Conservation (phyloP, 2,888 invertebrate species). For the Idaea dimidiata region DNA sequence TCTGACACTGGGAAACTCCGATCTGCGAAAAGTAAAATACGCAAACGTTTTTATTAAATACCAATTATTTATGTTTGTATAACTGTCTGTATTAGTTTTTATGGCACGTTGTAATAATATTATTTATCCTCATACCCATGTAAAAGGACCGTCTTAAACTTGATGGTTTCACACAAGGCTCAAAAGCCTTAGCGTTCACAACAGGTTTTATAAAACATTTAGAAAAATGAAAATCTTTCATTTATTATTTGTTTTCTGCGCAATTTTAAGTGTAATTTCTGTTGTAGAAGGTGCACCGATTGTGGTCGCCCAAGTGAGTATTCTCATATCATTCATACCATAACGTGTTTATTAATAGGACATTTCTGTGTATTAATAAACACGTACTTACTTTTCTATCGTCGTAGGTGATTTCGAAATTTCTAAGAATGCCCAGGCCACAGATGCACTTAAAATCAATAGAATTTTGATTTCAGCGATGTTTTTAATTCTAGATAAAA, state of each 20-base stretch:
- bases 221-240: neutral
- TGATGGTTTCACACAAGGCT: neutral
- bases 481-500: too few relatives aligned
- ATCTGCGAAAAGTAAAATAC: neutral
- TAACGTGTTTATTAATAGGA: too few relatives aligned
- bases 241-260: neutral
- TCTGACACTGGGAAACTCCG: constrained; percentile 1
- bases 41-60: neutral
- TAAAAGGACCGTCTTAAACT: neutral
- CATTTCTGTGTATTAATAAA: too few relatives aligned
- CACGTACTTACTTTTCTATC: too few relatives aligned
- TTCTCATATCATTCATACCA: too few relatives aligned
- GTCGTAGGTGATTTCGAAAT: neutral
- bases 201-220: neutral
- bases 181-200: neutral
- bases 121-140: neutral
- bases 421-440: neutral
- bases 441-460: neutral
- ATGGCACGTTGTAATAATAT: neutral
- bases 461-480: neutral
- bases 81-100: neutral
- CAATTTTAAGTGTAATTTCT: neutral
- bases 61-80: neutral
- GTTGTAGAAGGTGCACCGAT: neutral
- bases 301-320: constrained; percentile 1